Percentiles rank a stretch among this genome's conserved stretches.
Conservation (phyloP, 2,888 invertebrate genomes). For the Cartodere bifasciata region DNA sequence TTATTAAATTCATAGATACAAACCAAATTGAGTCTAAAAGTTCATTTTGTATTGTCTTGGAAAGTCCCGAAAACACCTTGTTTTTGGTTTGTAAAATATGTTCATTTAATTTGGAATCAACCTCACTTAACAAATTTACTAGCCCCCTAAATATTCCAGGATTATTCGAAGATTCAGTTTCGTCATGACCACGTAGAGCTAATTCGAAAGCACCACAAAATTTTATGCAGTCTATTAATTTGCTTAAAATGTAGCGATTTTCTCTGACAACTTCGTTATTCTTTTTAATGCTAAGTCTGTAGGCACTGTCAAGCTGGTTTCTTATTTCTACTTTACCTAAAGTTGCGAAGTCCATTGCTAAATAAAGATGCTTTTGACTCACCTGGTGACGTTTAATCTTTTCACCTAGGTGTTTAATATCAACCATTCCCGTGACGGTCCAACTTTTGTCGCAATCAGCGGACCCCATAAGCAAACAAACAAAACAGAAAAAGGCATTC, state of each 20-base stretch:
- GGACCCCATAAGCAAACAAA: conserved; percentile 8
- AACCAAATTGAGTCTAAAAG: too few relatives aligned
- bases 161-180: conserved; percentile 15
- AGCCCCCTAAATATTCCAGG: conserved; percentile 19
- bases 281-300: conserved; percentile 12
- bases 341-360: conserved; percentile 8
- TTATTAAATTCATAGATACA: too few relatives aligned
- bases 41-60: too few relatives aligned
- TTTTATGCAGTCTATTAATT: conserved; percentile 21
- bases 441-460: conserved; percentile 11
- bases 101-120: conserved; percentile 3
- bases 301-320: conserved; percentile 14
- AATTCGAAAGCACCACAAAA: conserved; percentile 24
- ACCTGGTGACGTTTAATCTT: conserved; percentile 8
- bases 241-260: conserved; percentile 19
- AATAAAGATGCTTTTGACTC: conserved; percentile 4
- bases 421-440: conserved; percentile 5
- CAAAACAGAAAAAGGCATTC: conserved; percentile 8
- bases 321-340: conserved; percentile 16
- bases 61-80: too few relatives aligned
- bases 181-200: conserved; percentile 21
- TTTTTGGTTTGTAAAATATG: too few relatives aligned
- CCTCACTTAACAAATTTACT: conserved; percentile 11
- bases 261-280: conserved; percentile 18
- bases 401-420: conserved; percentile 9